These are phyloP conservation scores for Isoperla grammatica DNA, from an alignment of 2,888 invertebrate species.

Conservation along the genomic window DNA sequence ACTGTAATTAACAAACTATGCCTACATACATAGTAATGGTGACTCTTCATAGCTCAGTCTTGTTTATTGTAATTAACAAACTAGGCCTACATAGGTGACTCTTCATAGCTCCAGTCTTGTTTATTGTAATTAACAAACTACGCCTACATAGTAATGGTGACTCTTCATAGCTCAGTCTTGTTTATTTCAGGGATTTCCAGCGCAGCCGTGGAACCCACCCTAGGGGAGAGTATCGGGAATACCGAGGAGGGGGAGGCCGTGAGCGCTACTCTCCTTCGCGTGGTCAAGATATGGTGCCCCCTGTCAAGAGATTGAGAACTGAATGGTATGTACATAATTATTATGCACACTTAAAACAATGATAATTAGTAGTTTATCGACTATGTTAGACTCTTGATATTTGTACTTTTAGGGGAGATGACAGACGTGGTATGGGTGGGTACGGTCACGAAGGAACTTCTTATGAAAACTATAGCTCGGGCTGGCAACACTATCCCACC, in stretches of 20 bases:
- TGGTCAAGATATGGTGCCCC: conserved; percentile 56
- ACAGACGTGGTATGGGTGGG: conserved; percentile 30
- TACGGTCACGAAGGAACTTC: conserved; percentile 18
- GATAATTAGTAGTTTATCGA: neutral
- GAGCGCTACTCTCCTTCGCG: conserved; percentile 57
- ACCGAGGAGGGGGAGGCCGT: conserved; percentile 57
- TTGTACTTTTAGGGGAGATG: conserved; percentile 32
- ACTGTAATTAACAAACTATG: too few relatives aligned
- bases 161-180: too few relatives aligned
- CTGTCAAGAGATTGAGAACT: conserved; percentile 66
- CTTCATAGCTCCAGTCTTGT: too few relatives aligned
- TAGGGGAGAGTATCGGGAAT: conserved; percentile 72
- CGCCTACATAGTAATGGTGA: too few relatives aligned
- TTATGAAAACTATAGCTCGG: conserved; percentile 20
- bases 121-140: too few relatives aligned
- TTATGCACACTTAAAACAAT: neutral
- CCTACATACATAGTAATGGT: too few relatives aligned
- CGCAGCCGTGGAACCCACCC: conserved; percentile 56
- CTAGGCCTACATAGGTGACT: too few relatives aligned
- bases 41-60: too few relatives aligned
- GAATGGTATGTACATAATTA: conserved; percentile 54
- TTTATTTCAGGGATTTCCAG: conserved; percentile 39
- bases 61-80: too few relatives aligned
- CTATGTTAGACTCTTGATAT: neutral
- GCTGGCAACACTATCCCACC: conserved; percentile 22